Conservation (phyloP, 1,140 invertebrate species). For the Sycobia sp. region DNA sequence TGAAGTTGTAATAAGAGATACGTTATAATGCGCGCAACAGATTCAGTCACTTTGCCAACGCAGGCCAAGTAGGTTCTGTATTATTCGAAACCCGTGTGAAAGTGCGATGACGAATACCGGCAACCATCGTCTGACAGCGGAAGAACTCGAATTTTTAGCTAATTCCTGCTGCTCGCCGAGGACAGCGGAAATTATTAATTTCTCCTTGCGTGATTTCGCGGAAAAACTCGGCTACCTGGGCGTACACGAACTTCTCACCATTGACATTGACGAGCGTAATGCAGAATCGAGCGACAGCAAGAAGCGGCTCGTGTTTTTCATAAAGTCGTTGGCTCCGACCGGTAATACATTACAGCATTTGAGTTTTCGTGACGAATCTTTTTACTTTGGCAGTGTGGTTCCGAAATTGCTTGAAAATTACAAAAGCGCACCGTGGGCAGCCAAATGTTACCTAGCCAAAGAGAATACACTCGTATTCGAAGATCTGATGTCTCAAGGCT, state of each 20-base stretch:
- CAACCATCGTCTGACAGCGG: too few relatives aligned
- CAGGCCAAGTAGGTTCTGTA: too few relatives aligned
- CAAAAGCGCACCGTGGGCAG: not conserved
- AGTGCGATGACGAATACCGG: too few relatives aligned
- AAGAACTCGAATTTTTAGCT: too few relatives aligned
- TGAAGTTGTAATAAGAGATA: too few relatives aligned
- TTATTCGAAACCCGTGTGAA: too few relatives aligned
- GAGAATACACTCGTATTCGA: conserved; percentile 5
- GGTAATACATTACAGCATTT: not conserved
- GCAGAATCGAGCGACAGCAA: not conserved
- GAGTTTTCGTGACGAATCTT: not conserved
- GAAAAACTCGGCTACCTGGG: conserved; percentile 10
- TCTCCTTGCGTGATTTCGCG: too few relatives aligned
- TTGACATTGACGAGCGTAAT: not conserved
- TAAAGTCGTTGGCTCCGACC: not conserved
- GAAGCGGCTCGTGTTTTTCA: not conserved
- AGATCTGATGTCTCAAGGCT: not conserved
- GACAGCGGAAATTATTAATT: too few relatives aligned
- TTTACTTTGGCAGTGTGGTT: not conserved
- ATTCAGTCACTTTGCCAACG: too few relatives aligned
- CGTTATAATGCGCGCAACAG: too few relatives aligned
- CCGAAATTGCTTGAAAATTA: not conserved
- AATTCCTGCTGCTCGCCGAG: too few relatives aligned
- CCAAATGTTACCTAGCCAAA: conserved; percentile 5
- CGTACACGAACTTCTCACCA: conserved; percentile 1